Base-by-base conservation (phyloP, 30 jellyfish, hydroid and myxozoan genomes). In the Rhopilema esculentum region DNA sequence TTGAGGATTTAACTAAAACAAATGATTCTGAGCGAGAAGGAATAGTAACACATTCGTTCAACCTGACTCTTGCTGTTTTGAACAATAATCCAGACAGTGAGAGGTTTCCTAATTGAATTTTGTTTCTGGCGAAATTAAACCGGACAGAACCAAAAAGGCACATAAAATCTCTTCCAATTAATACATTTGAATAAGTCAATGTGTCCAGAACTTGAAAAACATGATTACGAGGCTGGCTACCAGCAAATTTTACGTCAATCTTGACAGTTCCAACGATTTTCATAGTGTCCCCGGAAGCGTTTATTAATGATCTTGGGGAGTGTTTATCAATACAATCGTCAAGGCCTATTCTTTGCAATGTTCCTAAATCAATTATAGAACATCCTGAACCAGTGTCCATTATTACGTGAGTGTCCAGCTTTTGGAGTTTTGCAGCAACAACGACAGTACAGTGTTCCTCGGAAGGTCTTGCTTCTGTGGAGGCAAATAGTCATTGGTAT, bases 211-310 rank as follows among this genome's bases (percentile, higher is more conserved):
- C 91, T 69, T 66, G 91, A 87, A 82, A 82, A 25, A 29, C 71
- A 8, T 79, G 89, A 23, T 53, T 49, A 20, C 61, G 91, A 48
- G 84, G 91, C 71, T 40, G 73, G 53, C 83, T 65, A 73, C 84
- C 91, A 8, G 91, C 75, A 6, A 66, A 27, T 4, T 52, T 28
- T 71, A 64, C 80, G n/a, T 29, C 27, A 2, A 85, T 50, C 21
- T 85, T n/a, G 0, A 71, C 87, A 49, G 91, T 1, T 16, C 91
- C 91, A 19, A 66, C 28, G 17, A 85, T 71, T 72, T 85, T 71
- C 88, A 85, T 85, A 16, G 67, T 22, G 23, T 85, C 93, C 20
- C 93, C 93, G 6, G 93, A 85, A 16, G 93, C 93, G 29, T 85
- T 85, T 1, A 85, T 72, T 75, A 85, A 72, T 21, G 88, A 51